These are phyloP conservation scores for Plusia festucae DNA, from an alignment of 2,888 invertebrate genomes.

Conservation along the genomic window DNA sequence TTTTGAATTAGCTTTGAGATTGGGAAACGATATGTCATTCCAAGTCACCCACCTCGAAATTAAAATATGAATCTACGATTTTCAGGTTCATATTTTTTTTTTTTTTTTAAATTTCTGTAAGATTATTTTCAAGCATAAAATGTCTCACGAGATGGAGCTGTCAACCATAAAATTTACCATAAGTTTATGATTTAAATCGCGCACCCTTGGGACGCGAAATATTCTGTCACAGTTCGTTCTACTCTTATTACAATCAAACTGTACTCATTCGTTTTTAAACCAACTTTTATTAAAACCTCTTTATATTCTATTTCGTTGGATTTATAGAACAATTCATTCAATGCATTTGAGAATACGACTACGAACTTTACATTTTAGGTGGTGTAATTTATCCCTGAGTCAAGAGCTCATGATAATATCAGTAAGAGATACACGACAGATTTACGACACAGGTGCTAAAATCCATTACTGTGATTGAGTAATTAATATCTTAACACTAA, in stretches of 20 bases:
- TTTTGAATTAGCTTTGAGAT: background rate
- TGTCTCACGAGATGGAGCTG: too few species aligned
- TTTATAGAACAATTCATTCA: background rate
- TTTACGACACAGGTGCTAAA: background rate
- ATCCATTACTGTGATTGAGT: background rate
- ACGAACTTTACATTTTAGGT: background rate
- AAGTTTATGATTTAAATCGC: background rate
- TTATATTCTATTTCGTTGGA: background rate
- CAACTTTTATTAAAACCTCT: background rate
- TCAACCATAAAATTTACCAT: too few species aligned
- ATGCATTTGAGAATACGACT: background rate
- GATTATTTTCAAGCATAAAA: too few species aligned
- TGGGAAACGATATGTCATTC: too few species aligned
- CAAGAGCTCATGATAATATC: background rate
- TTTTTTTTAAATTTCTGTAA: too few species aligned
- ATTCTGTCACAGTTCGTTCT: conserved; percentile 1
- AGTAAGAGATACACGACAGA: background rate
- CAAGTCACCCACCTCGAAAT: too few species aligned
- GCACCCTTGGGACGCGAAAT: background rate
- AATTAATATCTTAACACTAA: background rate
- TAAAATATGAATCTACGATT: too few species aligned
- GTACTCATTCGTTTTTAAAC: background rate
- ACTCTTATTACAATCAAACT: background rate
- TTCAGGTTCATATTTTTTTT: too few species aligned
- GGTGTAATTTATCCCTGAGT: background rate